A percentile compares a stretch with the other conserved stretches of the same genome.
Evolutionary conservation across 23 tunicate genomes (phyloP).

Genomic region (Trididemnum clinides): DNA sequence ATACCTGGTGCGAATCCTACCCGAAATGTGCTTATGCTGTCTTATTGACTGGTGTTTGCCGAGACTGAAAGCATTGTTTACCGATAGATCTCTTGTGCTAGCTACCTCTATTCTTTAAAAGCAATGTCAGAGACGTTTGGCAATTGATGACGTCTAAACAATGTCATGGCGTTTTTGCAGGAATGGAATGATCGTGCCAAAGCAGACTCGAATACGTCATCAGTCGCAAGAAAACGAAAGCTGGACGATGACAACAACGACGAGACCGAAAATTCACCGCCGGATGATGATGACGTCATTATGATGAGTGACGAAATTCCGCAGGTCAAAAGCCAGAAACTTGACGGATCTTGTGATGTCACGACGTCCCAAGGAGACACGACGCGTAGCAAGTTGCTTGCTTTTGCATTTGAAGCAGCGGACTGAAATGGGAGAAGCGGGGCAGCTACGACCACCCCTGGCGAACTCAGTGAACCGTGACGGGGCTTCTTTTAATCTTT

Average conservation of each 20-base stretch:
- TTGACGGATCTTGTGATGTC: not conserved
- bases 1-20: no score
- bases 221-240: constrained; percentile 16
- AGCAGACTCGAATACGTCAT: not conserved
- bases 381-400: not conserved
- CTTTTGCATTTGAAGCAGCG: constrained; percentile 8
- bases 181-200: constrained; percentile 54
- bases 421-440: no score
- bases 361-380: not conserved
- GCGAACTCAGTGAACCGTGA: no score
- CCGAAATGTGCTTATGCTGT: no score
- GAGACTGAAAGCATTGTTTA: no score
- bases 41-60: no score
- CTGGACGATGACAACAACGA: constrained; percentile 10
- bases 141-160: no score
- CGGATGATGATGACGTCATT: not conserved
- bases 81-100: no score
- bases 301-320: not conserved
- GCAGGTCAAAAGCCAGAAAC: not conserved
- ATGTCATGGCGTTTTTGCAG: constrained; percentile 25
- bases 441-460: no score
- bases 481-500: no score
- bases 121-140: no score
- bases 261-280: constrained; percentile 28
- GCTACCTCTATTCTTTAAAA: no score